Percentiles rank a stretch among this genome's conserved stretches.
These are phyloP conservation scores for Eidolon dupreanum DNA, from an alignment of 2,797 vertebrate genomes.

Conservation along the genomic window DNA sequence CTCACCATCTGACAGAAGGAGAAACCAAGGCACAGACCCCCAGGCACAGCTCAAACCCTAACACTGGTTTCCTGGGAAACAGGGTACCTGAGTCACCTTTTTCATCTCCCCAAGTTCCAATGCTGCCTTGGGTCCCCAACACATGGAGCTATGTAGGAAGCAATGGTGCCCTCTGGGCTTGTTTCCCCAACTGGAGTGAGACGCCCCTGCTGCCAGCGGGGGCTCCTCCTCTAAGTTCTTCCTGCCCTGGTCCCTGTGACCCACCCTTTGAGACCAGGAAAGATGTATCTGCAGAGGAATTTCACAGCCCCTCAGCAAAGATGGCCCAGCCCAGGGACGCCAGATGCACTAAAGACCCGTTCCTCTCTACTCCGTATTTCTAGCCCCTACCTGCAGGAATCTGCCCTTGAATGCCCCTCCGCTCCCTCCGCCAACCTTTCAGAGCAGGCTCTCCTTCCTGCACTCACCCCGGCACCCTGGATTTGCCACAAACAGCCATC, in stretches of 20 bases:
- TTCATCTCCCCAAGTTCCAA: not conserved
- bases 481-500: not conserved
- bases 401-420: not conserved
- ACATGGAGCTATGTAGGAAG: not conserved
- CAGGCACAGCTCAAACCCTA: not conserved
- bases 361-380: not conserved
- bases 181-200: not conserved
- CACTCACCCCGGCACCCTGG: not conserved
- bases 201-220: not conserved
- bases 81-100: not conserved
- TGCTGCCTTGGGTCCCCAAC: not conserved
- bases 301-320: not conserved
- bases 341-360: not conserved
- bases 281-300: not conserved
- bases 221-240: not conserved
- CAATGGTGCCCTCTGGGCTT: not conserved
- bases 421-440: not conserved
- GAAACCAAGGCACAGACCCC: constrained; percentile 32
- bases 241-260: not conserved
- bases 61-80: not conserved
- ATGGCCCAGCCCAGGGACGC: not conserved
- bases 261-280: not conserved
- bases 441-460: not conserved
- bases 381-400: not conserved
- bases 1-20: not conserved